These are phyloP conservation scores for Neopelma chrysocephalum DNA, from an alignment of 2,797 vertebrate genomes.

Conservation along the genomic window DNA sequence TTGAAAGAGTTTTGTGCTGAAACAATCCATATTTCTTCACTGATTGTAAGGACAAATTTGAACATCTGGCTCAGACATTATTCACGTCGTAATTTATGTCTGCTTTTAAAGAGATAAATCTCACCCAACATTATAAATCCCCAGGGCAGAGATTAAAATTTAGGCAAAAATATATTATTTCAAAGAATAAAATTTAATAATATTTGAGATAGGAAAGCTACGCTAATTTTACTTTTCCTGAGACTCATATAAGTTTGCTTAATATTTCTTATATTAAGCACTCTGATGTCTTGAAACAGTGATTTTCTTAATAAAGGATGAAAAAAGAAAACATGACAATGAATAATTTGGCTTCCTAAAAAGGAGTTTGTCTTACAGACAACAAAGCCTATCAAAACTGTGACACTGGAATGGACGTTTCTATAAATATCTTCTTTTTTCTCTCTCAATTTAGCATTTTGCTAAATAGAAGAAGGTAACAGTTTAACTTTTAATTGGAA, in stretches of 20 bases:
- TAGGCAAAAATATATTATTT: neutral
- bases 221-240: neutral
- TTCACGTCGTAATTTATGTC: neutral
- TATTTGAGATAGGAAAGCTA: neutral
- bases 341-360: neutral
- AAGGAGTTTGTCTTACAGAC: neutral
- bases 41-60: neutral
- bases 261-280: neutral
- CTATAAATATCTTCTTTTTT: neutral
- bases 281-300: neutral
- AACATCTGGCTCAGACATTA: neutral
- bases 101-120: neutral
- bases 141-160: neutral
- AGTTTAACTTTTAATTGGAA: conserved; percentile 4
- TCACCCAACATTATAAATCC: neutral
- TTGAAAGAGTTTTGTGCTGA: neutral
- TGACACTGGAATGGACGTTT: neutral
- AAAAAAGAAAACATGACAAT: neutral
- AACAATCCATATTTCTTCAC: neutral
- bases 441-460: neutral
- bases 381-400: neutral
- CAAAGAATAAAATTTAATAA: neutral
- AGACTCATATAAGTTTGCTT: neutral
- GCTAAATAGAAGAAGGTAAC: neutral
- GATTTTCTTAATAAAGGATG: neutral